Conservation (phyloP, 2,888 invertebrate genomes). For the Drosophila gaucha region DNA sequence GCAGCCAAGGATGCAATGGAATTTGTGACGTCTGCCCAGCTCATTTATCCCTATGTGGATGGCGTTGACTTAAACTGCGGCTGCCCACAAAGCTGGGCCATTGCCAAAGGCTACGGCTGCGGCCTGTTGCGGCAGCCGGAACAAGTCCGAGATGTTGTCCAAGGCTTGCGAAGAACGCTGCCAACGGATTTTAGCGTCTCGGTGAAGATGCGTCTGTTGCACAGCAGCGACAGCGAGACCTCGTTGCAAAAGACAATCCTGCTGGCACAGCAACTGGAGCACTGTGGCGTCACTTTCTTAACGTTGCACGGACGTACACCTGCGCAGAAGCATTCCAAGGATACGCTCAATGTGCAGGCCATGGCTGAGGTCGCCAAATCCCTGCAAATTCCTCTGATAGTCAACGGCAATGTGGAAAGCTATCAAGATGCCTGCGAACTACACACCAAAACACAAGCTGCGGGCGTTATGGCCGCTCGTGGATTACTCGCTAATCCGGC, state of each 20-base stretch:
- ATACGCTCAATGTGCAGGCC: conserved; percentile 89
- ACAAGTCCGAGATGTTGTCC: conserved; percentile 91
- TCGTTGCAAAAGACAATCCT: conserved; percentile 89
- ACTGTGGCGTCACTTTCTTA: conserved; percentile 94
- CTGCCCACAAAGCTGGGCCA: conserved; percentile 98
- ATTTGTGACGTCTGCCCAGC: conserved; percentile 93
- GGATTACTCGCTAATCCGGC: conserved; percentile 96
- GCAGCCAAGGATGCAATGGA: conserved; percentile 94
- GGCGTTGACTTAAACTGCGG: conserved; percentile 99
- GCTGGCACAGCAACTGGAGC: conserved; percentile 91
- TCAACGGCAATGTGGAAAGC: conserved; percentile 95
- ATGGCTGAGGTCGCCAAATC: conserved; percentile 88
- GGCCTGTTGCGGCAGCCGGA: conserved; percentile 93
- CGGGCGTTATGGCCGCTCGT: conserved; percentile 96
- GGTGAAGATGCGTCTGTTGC: conserved; percentile 93
- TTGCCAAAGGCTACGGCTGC: conserved; percentile 95
- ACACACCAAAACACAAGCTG: conserved; percentile 88
- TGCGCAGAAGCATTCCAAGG: conserved; percentile 89
- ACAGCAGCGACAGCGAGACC: conserved; percentile 46
- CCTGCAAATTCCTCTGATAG: conserved; percentile 93
- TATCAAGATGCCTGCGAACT: conserved; percentile 90
- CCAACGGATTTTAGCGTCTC: conserved; percentile 92
- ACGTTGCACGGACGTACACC: conserved; percentile 97
- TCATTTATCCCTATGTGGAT: conserved; percentile 93
- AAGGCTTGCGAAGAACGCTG: conserved; percentile 90